Evolutionary conservation across 2,797 vertebrate genomes (phyloP).

Genomic region (Tenualosa thibaudeaui): DNA sequence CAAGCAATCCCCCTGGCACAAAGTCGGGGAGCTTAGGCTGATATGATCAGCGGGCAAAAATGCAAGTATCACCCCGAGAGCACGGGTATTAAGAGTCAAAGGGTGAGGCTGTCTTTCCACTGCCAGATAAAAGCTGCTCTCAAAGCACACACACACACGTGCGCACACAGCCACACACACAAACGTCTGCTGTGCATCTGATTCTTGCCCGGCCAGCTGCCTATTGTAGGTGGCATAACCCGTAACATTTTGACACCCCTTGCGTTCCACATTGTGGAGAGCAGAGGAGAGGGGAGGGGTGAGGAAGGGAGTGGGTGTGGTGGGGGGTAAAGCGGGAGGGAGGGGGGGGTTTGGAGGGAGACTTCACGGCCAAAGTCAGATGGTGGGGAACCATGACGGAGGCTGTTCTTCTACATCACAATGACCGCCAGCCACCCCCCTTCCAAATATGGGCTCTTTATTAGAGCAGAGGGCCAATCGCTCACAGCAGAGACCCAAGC

Average conservation of each 20-base stretch:
- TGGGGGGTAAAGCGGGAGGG: neutral
- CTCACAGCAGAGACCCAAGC: conserved; percentile 3
- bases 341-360: conserved; percentile 41
- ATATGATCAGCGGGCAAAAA: conserved; percentile 76
- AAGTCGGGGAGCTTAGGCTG: conserved; percentile 73
- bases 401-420: conserved; percentile 44
- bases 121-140: conserved; percentile 48
- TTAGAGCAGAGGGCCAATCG: conserved; percentile 18
- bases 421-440: conserved; percentile 26
- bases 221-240: conserved; percentile 52
- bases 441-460: neutral
- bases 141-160: conserved; percentile 38
- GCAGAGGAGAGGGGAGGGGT: neutral
- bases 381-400: conserved; percentile 54
- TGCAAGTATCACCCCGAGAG: conserved; percentile 80
- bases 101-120: conserved; percentile 59
- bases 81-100: conserved; percentile 56
- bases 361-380: conserved; percentile 55
- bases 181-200: conserved; percentile 47
- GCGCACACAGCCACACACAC: conserved; percentile 49
- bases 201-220: conserved; percentile 60
- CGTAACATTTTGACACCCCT: conserved; percentile 54
- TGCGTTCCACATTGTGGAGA: conserved; percentile 32
- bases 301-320: neutral
- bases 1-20: conserved; percentile 65